phyloP scores from a whole-genome alignment of 2,888 invertebrate species.

The Limnephilus marmoratus region DNA sequence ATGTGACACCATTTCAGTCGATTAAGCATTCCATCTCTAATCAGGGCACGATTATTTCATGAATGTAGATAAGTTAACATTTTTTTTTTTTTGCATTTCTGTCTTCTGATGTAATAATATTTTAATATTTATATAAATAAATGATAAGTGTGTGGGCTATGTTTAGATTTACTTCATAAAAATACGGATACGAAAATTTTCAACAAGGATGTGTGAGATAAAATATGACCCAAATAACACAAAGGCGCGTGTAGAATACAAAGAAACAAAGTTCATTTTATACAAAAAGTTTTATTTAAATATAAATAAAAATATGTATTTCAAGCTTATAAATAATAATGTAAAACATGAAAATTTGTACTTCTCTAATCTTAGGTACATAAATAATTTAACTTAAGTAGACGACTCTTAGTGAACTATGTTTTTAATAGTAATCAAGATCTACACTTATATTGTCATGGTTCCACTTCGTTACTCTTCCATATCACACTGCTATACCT shows the following conservation, averaged over 20 bases:
- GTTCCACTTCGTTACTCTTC: conserved; percentile 2
- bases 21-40: background rate
- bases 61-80: background rate
- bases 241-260: background rate
- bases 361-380: conserved; percentile 45
- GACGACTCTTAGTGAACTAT: conserved; percentile 12
- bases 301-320: conserved; percentile 23
- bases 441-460: conserved; percentile 37
- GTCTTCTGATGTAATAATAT: background rate
- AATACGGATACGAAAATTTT: background rate
- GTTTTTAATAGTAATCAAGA: conserved; percentile 35
- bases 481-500: background rate
- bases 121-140: background rate
- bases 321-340: conserved; percentile 35
- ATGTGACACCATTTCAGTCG: background rate
- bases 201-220: conserved; percentile 29
- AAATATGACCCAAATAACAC: conserved; percentile 29
- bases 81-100: background rate
- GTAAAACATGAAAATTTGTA: conserved; percentile 44
- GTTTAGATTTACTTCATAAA: background rate
- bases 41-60: background rate
- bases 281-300: conserved; percentile 36
- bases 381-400: conserved; percentile 48
- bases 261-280: background rate
- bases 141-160: background rate